Percentiles rank a stretch among this genome's conserved stretches.
These are phyloP conservation scores for Camponotus vicinus DNA, from an alignment of 1,140 invertebrate species.

Conservation along the genomic window DNA sequence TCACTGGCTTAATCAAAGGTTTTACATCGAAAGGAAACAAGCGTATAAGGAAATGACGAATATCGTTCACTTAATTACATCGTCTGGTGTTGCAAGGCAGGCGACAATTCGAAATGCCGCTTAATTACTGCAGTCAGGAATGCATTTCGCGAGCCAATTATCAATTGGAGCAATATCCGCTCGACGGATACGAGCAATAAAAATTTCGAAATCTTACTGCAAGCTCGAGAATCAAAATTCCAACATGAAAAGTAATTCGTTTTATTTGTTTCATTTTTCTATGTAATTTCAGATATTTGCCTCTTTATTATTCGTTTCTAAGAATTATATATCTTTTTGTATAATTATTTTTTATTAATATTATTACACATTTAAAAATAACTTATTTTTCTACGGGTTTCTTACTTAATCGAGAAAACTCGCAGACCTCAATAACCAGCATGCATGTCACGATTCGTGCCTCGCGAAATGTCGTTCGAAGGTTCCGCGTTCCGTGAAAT, in stretches of 20 bases:
- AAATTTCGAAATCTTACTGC: slow-evolving; percentile 28
- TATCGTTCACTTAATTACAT: slow-evolving; percentile 39
- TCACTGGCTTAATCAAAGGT: neutral
- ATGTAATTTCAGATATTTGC: too few relatives aligned
- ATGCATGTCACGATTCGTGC: slow-evolving; percentile 20
- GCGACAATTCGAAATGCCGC: slow-evolving; percentile 11
- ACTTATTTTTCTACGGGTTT: neutral
- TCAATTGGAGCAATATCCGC: neutral
- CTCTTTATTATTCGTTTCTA: too few relatives aligned
- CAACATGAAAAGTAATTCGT: neutral
- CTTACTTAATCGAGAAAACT: neutral
- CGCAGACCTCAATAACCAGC: slow-evolving; percentile 9
- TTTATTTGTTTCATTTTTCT: neutral
- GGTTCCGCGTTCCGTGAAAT: slow-evolving; percentile 41
- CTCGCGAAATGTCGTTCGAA: slow-evolving; percentile 28
- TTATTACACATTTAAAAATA: too few relatives aligned
- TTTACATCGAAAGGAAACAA: slow-evolving; percentile 1
- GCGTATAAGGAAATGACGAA: slow-evolving; percentile 5
- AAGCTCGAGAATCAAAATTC: slow-evolving; percentile 6
- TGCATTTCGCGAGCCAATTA: slow-evolving; percentile 43
- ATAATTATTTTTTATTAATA: too few relatives aligned
- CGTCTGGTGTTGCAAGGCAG: neutral
- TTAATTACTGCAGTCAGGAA: slow-evolving; percentile 32
- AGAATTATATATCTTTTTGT: too few relatives aligned
- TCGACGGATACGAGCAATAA: slow-evolving; percentile 23